These are phyloP conservation scores for Mercenaria mercenaria DNA, from an alignment of 1,140 invertebrate genomes.

Conservation along the genomic window DNA sequence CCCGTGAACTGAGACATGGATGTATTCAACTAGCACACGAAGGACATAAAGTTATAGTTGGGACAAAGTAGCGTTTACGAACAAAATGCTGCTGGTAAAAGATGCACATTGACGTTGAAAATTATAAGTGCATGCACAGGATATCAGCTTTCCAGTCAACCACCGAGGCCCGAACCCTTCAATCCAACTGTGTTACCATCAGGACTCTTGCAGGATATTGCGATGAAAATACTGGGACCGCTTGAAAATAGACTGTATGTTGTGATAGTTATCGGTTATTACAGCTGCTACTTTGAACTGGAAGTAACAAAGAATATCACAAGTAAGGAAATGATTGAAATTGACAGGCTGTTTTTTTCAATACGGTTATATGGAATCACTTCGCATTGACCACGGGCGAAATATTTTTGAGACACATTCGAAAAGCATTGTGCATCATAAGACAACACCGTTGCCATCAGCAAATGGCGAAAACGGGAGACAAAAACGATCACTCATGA, in stretches of 20 bases:
- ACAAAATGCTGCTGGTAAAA: conserved; percentile 70
- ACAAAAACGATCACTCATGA: conserved; percentile 72
- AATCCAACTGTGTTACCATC: conserved; percentile 47
- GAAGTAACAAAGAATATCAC: conserved; percentile 25
- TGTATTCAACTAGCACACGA: conserved; percentile 65
- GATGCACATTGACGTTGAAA: conserved; percentile 58
- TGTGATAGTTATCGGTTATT: conserved; percentile 70
- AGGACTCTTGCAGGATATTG: conserved; percentile 64
- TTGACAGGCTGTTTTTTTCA: background rate
- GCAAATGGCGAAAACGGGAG: conserved; percentile 75
- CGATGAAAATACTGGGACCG: conserved; percentile 66
- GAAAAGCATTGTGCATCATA: too few relatives aligned
- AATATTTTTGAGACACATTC: conserved; percentile 42
- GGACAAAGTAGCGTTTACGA: conserved; percentile 66
- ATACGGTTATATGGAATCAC: conserved; percentile 18
- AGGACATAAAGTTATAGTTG: conserved; percentile 60
- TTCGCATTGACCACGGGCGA: conserved; percentile 11
- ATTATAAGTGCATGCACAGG: conserved; percentile 43
- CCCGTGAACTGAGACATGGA: background rate
- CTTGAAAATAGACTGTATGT: conserved; percentile 60
- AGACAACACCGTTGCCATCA: conserved; percentile 68
- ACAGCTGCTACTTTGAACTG: conserved; percentile 31
- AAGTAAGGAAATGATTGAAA: too few relatives aligned
- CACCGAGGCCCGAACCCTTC: too few relatives aligned
- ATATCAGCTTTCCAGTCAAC: conserved; percentile 33